Evolutionary conservation across 1,140 invertebrate genomes (phyloP).

Genomic region (Harpegnathos saltator): DNA sequence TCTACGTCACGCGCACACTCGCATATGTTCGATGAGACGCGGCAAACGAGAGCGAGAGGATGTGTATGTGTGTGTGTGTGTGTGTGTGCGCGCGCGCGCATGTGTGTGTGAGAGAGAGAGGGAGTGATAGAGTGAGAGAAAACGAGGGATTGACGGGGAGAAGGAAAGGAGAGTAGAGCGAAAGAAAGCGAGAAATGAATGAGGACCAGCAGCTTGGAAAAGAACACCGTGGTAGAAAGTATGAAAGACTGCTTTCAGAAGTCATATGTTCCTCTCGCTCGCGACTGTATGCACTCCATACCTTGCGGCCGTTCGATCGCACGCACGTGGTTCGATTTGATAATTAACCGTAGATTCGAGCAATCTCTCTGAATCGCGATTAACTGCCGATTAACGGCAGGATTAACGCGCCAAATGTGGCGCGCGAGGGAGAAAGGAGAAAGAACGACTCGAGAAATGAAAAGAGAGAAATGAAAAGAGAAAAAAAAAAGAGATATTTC

Average conservation of each 20-base stretch:
- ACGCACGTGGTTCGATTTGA: not conserved
- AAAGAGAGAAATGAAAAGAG: not conserved
- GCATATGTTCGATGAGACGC: slow-evolving; percentile 46
- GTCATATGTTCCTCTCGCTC: not conserved
- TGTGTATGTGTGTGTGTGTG: too few relatives aligned
- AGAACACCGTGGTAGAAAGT: not conserved
- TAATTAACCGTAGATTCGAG: not conserved
- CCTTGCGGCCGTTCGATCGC: not conserved
- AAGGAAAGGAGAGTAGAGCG: slow-evolving; percentile 1
- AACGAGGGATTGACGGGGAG: not conserved
- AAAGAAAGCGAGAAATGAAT: slow-evolving; percentile 22
- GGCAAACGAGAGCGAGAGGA: too few relatives aligned
- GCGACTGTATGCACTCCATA: not conserved
- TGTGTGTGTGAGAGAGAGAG: slow-evolving; percentile 22
- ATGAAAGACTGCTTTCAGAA: slow-evolving; percentile 41
- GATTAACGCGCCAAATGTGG: too few relatives aligned
- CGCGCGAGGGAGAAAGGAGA: too few relatives aligned
- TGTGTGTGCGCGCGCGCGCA: too few relatives aligned
- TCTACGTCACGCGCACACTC: slow-evolving; percentile 52
- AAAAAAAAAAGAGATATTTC: not conserved
- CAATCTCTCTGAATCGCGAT: not conserved
- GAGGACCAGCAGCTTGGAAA: slow-evolving; percentile 27
- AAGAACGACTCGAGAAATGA: not conserved
- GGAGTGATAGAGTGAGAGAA: not conserved
- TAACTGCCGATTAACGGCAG: not conserved